Evolutionary conservation across 2,888 invertebrate species (phyloP).

Genomic region (Eudasyphora cyanicolor): DNA sequence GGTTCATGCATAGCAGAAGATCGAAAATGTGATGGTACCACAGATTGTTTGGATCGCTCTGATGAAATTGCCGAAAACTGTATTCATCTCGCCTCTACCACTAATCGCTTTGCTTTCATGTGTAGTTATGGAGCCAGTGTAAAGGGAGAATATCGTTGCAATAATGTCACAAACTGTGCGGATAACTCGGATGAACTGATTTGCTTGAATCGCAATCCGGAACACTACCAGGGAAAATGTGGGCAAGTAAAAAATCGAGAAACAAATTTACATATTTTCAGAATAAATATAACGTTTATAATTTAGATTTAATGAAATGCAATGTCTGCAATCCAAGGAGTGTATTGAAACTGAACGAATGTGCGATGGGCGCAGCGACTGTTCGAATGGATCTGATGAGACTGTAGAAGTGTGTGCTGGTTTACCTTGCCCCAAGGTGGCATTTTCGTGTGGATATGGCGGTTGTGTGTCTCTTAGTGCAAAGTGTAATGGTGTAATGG

Average conservation of each 20-base stretch:
- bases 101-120: slow-evolving; percentile 80
- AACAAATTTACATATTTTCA: too few relatives aligned
- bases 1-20: slow-evolving; percentile 73
- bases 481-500: slow-evolving; percentile 78
- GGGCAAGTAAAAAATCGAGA: slow-evolving; percentile 37
- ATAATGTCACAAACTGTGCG: slow-evolving; percentile 67
- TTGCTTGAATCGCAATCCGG: slow-evolving; percentile 24
- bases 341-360: slow-evolving; percentile 69
- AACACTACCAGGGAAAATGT: slow-evolving; percentile 51
- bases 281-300: not conserved
- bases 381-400: slow-evolving; percentile 75
- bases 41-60: slow-evolving; percentile 74
- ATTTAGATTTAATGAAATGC: slow-evolving; percentile 27
- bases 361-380: slow-evolving; percentile 73
- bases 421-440: slow-evolving; percentile 80
- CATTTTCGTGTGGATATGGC: slow-evolving; percentile 76
- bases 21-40: slow-evolving; percentile 72
- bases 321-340: slow-evolving; percentile 71
- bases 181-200: slow-evolving; percentile 70
- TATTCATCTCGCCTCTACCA: slow-evolving; percentile 64
- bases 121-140: slow-evolving; percentile 76
- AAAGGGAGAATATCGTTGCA: slow-evolving; percentile 60
- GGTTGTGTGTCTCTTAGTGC: slow-evolving; percentile 61
- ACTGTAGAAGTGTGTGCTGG: slow-evolving; percentile 68
- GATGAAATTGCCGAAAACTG: slow-evolving; percentile 75